phyloP scores from a whole-genome alignment of 2,888 invertebrate species.

The Panopea generosa region DNA sequence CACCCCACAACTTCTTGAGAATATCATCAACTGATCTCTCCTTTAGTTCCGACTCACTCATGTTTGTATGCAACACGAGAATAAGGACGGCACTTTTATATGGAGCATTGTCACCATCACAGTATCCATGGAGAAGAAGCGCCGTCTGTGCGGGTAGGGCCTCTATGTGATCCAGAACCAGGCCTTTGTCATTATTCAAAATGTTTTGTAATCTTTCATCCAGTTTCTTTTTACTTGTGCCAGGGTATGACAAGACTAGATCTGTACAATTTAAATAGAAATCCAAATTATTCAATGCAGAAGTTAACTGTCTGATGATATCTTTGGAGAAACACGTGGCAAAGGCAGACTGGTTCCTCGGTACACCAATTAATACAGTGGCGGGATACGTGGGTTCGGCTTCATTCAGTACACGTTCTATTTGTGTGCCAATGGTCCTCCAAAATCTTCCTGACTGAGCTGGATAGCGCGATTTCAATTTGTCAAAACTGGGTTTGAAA shows the following conservation, averaged over 20 bases:
- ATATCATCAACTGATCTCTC: slow-evolving; percentile 56
- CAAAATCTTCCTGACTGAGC: slow-evolving; percentile 69
- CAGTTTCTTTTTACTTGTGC: slow-evolving; percentile 62
- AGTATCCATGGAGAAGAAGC: slow-evolving; percentile 79
- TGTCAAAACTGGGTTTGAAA: slow-evolving; percentile 45
- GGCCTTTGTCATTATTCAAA: slow-evolving; percentile 55
- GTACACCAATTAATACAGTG: slow-evolving; percentile 69
- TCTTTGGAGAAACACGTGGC: slow-evolving; percentile 66
- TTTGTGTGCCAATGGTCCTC: slow-evolving; percentile 65
- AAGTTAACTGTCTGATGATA: slow-evolving; percentile 51
- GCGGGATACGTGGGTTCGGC: slow-evolving; percentile 70
- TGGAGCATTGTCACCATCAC: slow-evolving; percentile 83
- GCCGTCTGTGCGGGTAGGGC: slow-evolving; percentile 70
- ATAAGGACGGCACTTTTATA: slow-evolving; percentile 77
- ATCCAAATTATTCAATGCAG: slow-evolving; percentile 24
- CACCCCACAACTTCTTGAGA: slow-evolving; percentile 67
- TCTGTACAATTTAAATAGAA: slow-evolving; percentile 49
- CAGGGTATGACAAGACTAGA: slow-evolving; percentile 27
- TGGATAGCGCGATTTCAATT: slow-evolving; percentile 57
- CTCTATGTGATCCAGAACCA: slow-evolving; percentile 76
- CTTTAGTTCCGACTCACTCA: slow-evolving; percentile 17
- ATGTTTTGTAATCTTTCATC: slow-evolving; percentile 65
- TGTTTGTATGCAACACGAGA: slow-evolving; percentile 66
- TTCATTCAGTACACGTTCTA: slow-evolving; percentile 64
- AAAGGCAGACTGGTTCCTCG: slow-evolving; percentile 36